These are phyloP conservation scores for Clusia tigrina DNA, from an alignment of 2,888 invertebrate species.

Conservation along the genomic window DNA sequence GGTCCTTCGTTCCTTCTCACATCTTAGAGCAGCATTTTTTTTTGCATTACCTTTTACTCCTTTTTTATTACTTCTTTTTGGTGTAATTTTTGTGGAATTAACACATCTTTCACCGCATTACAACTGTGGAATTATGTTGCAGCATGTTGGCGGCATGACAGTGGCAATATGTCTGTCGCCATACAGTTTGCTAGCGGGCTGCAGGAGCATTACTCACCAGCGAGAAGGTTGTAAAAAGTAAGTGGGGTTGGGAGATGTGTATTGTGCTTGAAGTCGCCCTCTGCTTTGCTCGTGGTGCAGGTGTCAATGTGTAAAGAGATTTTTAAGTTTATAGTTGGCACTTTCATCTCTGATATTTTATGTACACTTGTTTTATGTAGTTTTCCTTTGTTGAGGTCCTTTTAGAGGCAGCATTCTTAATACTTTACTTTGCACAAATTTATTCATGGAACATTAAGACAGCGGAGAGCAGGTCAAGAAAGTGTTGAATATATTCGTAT, in stretches of 20 bases:
- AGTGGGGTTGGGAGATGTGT: background rate
- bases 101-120: conserved; percentile 10
- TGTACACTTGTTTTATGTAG: too few relatives aligned
- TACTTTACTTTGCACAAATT: too few relatives aligned
- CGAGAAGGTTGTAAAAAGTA: background rate
- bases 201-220: conserved; percentile 5
- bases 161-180: background rate
- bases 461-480: too few relatives aligned
- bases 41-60: background rate
- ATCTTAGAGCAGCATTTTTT: background rate
- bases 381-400: too few relatives aligned
- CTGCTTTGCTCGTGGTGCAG: background rate
- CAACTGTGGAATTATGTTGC: conserved; percentile 3
- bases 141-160: background rate
- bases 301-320: background rate
- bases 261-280: background rate
- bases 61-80: conserved; percentile 6
- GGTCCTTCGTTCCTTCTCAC: background rate
- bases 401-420: too few relatives aligned
- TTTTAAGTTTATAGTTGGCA: background rate
- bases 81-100: conserved; percentile 5
- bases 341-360: too few relatives aligned
- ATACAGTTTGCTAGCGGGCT: background rate
- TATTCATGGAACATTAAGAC: too few relatives aligned
- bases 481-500: too few relatives aligned